These are phyloP conservation scores for Aricia agestis DNA, from an alignment of 1,140 invertebrate genomes.

Conservation along the genomic window DNA sequence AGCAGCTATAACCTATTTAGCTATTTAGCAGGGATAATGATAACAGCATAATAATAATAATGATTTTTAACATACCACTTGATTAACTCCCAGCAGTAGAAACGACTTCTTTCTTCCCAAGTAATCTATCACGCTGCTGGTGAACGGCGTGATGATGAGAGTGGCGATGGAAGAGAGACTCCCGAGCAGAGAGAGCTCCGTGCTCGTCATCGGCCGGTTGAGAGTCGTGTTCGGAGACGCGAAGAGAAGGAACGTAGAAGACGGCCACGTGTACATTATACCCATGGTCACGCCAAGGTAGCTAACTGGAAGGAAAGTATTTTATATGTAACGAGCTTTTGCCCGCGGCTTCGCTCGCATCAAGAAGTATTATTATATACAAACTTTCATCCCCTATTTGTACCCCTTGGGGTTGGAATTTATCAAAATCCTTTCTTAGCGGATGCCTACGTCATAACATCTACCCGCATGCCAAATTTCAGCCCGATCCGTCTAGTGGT, in stretches of 20 bases:
- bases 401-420: too few species aligned
- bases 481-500: too few species aligned
- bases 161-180: slow-evolving; percentile 46
- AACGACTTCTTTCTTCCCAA: slow-evolving; percentile 49
- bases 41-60: not conserved
- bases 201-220: slow-evolving; percentile 44
- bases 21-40: too few species aligned
- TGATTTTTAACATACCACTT: slow-evolving; percentile 42
- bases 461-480: too few species aligned
- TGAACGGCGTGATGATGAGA: slow-evolving; percentile 40
- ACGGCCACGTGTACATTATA: slow-evolving; percentile 51
- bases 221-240: slow-evolving; percentile 48
- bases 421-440: too few species aligned
- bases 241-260: slow-evolving; percentile 45
- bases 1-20: too few species aligned
- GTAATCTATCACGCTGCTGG: slow-evolving; percentile 40
- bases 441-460: too few species aligned
- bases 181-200: slow-evolving; percentile 46
- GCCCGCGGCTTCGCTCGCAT: too few species aligned
- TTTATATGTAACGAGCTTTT: too few species aligned
- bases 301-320: slow-evolving; percentile 56
- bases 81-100: slow-evolving; percentile 31
- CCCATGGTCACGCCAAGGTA: slow-evolving; percentile 43
- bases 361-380: too few species aligned
- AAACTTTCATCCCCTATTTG: too few species aligned